Base-by-base conservation (phyloP, 1,140 invertebrate genomes). In the Cryptotermes secundus region DNA sequence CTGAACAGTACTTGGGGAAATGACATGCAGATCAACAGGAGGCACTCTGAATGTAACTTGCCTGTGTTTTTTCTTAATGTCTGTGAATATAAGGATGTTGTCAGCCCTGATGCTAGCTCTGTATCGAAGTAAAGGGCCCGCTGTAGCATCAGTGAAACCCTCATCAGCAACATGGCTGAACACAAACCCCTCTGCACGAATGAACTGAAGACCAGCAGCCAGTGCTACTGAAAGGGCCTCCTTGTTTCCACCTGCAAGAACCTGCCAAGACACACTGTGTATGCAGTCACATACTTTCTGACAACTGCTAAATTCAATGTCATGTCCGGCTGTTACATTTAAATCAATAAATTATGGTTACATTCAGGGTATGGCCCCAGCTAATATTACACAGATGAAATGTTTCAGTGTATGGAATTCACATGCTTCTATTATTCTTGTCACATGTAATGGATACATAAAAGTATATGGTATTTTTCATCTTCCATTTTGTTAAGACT, bases 1-100 rank as follows among this genome's bases (percentile, higher is more conserved):
- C n/a, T n/a, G n/a, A n/a, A n/a, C n/a, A n/a, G n/a, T n/a, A n/a
- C n/a, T n/a, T n/a, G n/a, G n/a, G n/a, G n/a, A n/a, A n/a, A n/a
- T n/a, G n/a, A n/a, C n/a, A n/a, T n/a, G n/a, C n/a, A n/a, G n/a
- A n/a, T n/a, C n/a, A n/a, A n/a, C n/a, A n/a, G n/a, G n/a, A n/a
- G n/a, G 45, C 42, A 81, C 81, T 79, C 72, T 9, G 10, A 9
- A 10, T 12, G 26, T 79, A 79, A 31, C 10, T n/a, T 87, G 95
- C 94, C 94, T 95, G 87, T 97, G 96, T 88, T 97, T 97, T 88
- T 97, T 97, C 88, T 97, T 97, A 7, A 97, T 92, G 90, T 97
- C 96, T 3, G 94, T 93, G 84, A 96, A 94, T 26, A 97, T 89
- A 7, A 93, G 87, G 16, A 97, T 89, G 88, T 95, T 86, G 42